A percentile compares a stretch with the other conserved stretches of the same genome.
Conservation (phyloP, 2,797 vertebrate species). For the Fringilla coelebs region DNA sequence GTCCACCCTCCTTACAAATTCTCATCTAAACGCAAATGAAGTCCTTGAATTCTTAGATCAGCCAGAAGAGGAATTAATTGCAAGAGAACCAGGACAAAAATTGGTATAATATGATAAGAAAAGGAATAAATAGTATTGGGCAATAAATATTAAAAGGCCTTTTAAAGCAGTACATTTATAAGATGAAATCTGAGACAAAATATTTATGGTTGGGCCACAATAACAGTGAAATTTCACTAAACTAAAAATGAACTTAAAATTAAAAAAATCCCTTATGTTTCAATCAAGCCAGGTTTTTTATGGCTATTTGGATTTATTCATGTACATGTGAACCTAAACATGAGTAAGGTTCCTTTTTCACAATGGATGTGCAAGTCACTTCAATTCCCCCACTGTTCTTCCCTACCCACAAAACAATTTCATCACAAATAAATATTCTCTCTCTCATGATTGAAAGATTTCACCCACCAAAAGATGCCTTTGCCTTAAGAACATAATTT, state of each 20-base stretch:
- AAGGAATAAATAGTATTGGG: background rate
- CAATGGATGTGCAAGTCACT: background rate
- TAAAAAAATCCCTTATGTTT: background rate
- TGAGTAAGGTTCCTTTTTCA: background rate
- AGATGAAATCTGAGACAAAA: background rate
- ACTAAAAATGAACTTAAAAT: background rate
- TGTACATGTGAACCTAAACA: background rate
- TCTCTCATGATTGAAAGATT: background rate
- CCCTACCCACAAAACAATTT: background rate
- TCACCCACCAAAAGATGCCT: background rate
- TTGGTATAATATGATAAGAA: background rate
- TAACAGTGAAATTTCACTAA: background rate
- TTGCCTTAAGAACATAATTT: background rate
- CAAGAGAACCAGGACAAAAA: background rate
- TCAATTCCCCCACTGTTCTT: background rate
- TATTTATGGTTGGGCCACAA: background rate
- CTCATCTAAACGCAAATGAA: background rate
- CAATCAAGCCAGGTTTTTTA: fast-evolving
- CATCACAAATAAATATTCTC: background rate
- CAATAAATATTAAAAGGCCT: background rate
- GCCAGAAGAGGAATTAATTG: fast-evolving
- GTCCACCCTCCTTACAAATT: background rate
- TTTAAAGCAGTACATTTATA: background rate
- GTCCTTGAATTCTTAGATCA: too few relatives aligned
- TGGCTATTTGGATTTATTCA: background rate